A percentile compares a stretch with the other conserved stretches of the same genome.
These are phyloP conservation scores for Montipora cactus DNA, from an alignment of 64 coral and sea anemone genomes.

Conservation along the genomic window DNA sequence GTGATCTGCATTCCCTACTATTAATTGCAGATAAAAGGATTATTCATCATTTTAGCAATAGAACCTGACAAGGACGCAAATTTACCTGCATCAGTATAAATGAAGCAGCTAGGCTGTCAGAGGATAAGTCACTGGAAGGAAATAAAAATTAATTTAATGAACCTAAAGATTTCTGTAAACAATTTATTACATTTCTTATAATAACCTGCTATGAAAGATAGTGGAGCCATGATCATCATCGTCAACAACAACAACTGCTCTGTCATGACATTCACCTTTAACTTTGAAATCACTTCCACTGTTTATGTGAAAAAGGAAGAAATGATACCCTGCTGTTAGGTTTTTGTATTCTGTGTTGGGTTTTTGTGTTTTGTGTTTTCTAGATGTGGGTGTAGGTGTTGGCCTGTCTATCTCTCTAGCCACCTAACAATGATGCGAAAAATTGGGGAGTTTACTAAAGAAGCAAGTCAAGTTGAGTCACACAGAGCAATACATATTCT, in stretches of 20 bases:
- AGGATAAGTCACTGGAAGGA: background rate
- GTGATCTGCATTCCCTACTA: too few species aligned
- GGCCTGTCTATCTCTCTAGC: background rate
- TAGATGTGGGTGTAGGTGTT: background rate
- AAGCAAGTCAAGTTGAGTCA: too few species aligned
- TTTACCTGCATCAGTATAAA: background rate
- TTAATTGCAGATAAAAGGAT: background rate
- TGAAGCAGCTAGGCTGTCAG: background rate
- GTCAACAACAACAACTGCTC: background rate
- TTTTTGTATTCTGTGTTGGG: background rate
- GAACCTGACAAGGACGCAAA: background rate
- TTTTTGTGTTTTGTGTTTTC: too few species aligned
- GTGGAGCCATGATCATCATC: background rate
- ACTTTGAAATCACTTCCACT: background rate
- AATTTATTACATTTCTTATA: background rate
- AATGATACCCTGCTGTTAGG: background rate
- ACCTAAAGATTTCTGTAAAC: background rate
- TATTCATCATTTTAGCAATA: background rate
- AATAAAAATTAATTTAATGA: background rate
- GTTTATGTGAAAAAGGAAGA: background rate
- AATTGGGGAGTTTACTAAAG: background rate
- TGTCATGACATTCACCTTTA: background rate
- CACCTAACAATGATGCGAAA: background rate
- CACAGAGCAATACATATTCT: too few species aligned
- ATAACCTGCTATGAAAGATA: background rate